Base-by-base conservation (phyloP, 2,113 vertebrate genomes). In the Anoura caudifer region DNA sequence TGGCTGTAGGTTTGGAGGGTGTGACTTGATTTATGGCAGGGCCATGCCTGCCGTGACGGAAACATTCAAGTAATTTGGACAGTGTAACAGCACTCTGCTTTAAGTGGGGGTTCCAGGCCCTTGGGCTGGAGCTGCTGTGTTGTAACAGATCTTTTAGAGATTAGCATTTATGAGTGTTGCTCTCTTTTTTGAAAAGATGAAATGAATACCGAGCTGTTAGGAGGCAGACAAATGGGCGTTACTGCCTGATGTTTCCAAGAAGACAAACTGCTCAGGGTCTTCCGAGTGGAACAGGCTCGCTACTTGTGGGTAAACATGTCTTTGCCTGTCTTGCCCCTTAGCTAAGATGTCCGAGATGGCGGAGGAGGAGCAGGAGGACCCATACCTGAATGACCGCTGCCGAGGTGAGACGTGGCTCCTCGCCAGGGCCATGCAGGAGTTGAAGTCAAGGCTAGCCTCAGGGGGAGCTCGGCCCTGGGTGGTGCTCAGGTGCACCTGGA, bases 351-450 rank as follows among this genome's bases (percentile, higher is more conserved):
- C 98, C 31, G 98, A 97, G 93, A 59, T 59, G 56, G 92, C 96
- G 0, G 98, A 98, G 16, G 90, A 98, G 90, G 98, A 99, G 36
- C 98, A 98, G 41, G 99, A 99, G 96, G 99, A 99, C 97, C 98
- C 98, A 1, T 99, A 98, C 93, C 98, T 99, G 65, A 98, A 99
- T 45, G 99, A 99, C 97, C 98, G 98, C 86, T 99, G 99, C 95
- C 98, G 99, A 98, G 99, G 99, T 99, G 97, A 98, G 98, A 4
- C 36, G 10, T 0, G 38, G 2, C 0, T 0, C 36, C 56, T 19
- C 10, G 31, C 2, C 0, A 1, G 22, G 56, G 47, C 83, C 14
- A 0, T 31, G 9, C 9, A 26, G 26, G 16, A 43, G 63, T 2
- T 36, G 6, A 0, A 22, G 50, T 10, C 26, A 0, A 0, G 2